Base-by-base conservation (phyloP, 2,888 invertebrate genomes). In the Diogma glabrata region DNA sequence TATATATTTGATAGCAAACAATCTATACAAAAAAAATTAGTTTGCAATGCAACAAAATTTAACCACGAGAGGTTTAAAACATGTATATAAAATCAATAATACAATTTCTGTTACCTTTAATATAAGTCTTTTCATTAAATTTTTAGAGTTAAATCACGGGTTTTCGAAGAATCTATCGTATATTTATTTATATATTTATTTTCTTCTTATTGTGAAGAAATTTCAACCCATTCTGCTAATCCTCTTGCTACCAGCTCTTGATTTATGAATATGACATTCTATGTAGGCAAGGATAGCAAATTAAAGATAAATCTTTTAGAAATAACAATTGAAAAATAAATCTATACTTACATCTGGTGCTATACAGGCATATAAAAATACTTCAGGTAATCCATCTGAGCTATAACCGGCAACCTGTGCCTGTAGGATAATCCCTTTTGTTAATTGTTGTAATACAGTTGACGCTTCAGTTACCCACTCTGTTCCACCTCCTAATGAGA, bases 211-310 rank as follows among this genome's bases (percentile, higher is more conserved):
- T n/a, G n/a, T n/a, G n/a, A n/a, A n/a, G n/a, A n/a, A n/a, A n/a
- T n/a, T n/a, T 70, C 70, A 55, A 79, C 67, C 82, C 87, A 87
- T 64, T 83, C 81, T 49, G 90, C 92, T 62, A 82, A 78, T 51
- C 89, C 88, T 67, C 84, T 80, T 60, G 84, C 84, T 60, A 90
- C 86, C 63, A 94, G 74, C 73, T 90, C 90, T 64, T 86, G 78
- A 69, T 93, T 92, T 60, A 93, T 78, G 70, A 87, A 85, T 72
- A 88, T 78, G 60, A 86, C 80, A 80, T 88, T 79, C 74, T 80
- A 78, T n/a, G n/a, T n/a, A n/a, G n/a, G n/a, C n/a, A n/a, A n/a
- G n/a, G n/a, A n/a, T n/a, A n/a, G n/a, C n/a, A 53, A 78, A 75
- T 54, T 53, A 60, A 58, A 61, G 53, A 49, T 46, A 47, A 50